phyloP scores from a whole-genome alignment of 2,797 vertebrate species.

The Hydrophis major region DNA sequence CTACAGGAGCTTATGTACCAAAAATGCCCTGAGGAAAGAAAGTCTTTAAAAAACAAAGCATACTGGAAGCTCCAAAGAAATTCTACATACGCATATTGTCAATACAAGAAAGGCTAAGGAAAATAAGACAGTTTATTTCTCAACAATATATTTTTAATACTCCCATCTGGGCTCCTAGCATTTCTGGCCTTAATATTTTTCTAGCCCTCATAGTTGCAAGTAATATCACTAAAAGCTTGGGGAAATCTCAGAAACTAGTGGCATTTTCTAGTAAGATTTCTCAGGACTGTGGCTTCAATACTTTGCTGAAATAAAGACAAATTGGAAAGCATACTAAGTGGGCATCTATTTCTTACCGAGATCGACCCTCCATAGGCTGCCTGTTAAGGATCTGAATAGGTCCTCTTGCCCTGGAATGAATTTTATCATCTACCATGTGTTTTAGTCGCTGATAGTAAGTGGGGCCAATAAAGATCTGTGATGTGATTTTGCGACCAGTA shows the following conservation, averaged over 20 bases:
- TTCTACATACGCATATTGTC: neutral
- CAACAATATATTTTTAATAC: neutral
- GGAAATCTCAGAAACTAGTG: neutral
- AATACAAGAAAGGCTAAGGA: neutral
- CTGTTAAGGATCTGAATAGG: constrained; percentile 98
- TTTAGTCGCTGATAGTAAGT: constrained; percentile 97
- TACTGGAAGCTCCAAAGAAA: neutral
- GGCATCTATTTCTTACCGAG: constrained; percentile 79
- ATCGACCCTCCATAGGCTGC: constrained; percentile 97
- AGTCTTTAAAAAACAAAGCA: neutral
- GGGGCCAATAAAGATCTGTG: constrained; percentile 97
- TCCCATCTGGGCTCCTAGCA: neutral
- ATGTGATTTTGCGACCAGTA: constrained; percentile 96
- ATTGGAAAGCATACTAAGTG: neutral
- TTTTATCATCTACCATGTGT: constrained; percentile 99
- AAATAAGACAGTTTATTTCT: neutral
- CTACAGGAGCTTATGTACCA: neutral
- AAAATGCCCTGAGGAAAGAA: neutral
- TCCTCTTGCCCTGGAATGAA: constrained; percentile 94
- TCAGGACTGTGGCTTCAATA: neutral
- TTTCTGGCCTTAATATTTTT: neutral
- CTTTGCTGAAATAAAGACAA: neutral
- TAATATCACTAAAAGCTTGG: neutral
- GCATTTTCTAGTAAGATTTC: neutral
- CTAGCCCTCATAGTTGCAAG: neutral